Evolutionary conservation across 37 sponge, comb jelly and placozoan species (phyloP).

Genomic region (Ephydatia muelleri): DNA sequence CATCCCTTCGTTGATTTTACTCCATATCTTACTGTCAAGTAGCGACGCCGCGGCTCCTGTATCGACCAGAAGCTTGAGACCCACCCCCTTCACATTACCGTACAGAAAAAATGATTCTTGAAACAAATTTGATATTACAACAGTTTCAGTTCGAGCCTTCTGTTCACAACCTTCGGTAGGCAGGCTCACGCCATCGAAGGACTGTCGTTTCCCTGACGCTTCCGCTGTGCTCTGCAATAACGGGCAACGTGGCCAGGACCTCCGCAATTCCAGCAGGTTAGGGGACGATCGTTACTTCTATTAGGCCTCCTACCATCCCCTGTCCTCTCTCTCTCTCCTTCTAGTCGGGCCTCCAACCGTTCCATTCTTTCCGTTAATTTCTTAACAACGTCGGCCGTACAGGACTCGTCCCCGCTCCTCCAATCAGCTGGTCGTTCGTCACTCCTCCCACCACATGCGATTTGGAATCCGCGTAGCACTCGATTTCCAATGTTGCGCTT

Average conservation of each 20-base stretch:
- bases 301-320: background rate
- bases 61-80: conserved; percentile 16
- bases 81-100: conserved; percentile 30
- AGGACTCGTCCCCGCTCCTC: background rate
- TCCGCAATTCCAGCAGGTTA: conserved; percentile 16
- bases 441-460: conserved; percentile 1
- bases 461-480: conserved; percentile 1
- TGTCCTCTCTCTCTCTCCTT: background rate
- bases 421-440: background rate
- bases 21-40: conserved; percentile 25
- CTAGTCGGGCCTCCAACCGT: conserved; percentile 1
- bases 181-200: conserved; percentile 14
- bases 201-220: conserved; percentile 12
- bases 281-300: background rate
- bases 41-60: conserved; percentile 44
- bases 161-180: conserved; percentile 1
- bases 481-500: conserved; percentile 1
- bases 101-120: conserved; percentile 1
- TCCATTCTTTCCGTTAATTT: background rate
- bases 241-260: conserved; percentile 5
- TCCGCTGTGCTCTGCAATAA: background rate
- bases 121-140: background rate
- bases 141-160: conserved; percentile 6
- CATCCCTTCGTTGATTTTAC: background rate
- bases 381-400: background rate